Conservation (phyloP, 2,113 vertebrate species). For the Eublepharis macularius region DNA sequence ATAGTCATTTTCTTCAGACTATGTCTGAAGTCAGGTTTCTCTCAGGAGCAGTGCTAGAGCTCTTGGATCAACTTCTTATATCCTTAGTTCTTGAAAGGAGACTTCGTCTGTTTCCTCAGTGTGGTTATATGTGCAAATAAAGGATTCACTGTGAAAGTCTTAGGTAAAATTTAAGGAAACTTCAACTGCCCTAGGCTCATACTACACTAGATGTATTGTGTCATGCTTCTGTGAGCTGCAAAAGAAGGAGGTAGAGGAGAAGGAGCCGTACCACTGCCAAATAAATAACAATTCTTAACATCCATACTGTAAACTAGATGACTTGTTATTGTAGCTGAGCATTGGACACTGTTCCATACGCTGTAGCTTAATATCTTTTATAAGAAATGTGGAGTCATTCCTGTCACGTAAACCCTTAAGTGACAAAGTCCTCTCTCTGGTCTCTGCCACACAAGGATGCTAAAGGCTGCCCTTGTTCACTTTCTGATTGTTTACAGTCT, state of each 20-base stretch:
- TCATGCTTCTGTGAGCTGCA: conserved; percentile 7
- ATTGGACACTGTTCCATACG: neutral
- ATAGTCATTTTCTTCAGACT: too few relatives aligned
- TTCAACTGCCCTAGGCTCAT: neutral
- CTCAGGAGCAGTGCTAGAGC: neutral
- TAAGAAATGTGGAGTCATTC: neutral
- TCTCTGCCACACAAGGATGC: conserved; percentile 60
- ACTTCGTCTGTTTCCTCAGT: fast-evolving
- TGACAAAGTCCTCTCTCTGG: conserved; percentile 42
- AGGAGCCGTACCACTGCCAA: neutral
- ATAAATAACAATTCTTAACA: neutral
- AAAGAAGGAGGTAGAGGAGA: neutral
- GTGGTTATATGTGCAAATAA: neutral
- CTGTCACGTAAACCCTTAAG: neutral
- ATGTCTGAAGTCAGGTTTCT: neutral
- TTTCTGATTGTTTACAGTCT: conserved; percentile 80
- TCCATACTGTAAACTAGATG: neutral
- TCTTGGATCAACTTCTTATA: neutral
- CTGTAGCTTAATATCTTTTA: neutral
- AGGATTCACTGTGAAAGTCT: neutral
- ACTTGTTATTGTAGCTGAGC: neutral
- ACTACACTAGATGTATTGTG: neutral
- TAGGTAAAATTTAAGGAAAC: neutral
- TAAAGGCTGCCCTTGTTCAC: conserved; percentile 58
- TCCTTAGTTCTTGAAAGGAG: neutral